A percentile compares a stretch with the other conserved stretches of the same genome.
Evolutionary conservation across 2,888 invertebrate species (phyloP).

Genomic region (Ormyrus labotus): DNA sequence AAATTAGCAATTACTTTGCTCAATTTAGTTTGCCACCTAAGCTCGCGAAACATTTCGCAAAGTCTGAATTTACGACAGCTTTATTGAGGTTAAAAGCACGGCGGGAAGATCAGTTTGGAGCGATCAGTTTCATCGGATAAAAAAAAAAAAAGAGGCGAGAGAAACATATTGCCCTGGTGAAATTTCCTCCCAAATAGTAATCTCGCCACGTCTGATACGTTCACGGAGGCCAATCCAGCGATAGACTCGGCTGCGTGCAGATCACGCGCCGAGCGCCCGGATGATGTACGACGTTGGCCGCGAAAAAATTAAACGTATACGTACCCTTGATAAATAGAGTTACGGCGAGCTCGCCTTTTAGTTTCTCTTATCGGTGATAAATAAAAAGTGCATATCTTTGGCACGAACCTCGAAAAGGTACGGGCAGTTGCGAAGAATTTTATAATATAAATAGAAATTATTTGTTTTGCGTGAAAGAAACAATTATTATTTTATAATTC

Average conservation of each 20-base stretch:
- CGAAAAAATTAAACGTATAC: constrained; percentile 74
- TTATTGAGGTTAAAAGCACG: not conserved
- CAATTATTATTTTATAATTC: too few relatives aligned
- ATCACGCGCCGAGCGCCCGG: constrained; percentile 66
- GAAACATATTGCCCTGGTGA: constrained; percentile 54
- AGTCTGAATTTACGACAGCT: too few relatives aligned
- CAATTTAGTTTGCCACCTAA: too few relatives aligned
- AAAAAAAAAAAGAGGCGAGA: not conserved
- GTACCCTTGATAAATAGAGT: constrained; percentile 71
- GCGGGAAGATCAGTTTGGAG: not conserved
- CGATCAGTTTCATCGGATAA: not conserved
- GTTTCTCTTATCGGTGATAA: constrained; percentile 9
- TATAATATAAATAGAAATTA: too few relatives aligned
- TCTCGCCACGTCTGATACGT: constrained; percentile 68
- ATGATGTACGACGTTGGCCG: constrained; percentile 72
- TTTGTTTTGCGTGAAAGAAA: too few relatives aligned
- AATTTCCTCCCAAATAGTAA: constrained; percentile 66
- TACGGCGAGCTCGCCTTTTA: constrained; percentile 47
- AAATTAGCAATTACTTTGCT: too few relatives aligned
- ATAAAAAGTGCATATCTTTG: not conserved
- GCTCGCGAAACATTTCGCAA: too few relatives aligned
- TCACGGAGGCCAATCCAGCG: constrained; percentile 4
- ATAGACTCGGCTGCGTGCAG: constrained; percentile 56
- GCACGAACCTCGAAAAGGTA: too few relatives aligned
- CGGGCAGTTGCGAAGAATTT: too few relatives aligned